These are phyloP conservation scores for Trichogramma evanescens DNA, from an alignment of 2,888 invertebrate species.

Conservation along the genomic window DNA sequence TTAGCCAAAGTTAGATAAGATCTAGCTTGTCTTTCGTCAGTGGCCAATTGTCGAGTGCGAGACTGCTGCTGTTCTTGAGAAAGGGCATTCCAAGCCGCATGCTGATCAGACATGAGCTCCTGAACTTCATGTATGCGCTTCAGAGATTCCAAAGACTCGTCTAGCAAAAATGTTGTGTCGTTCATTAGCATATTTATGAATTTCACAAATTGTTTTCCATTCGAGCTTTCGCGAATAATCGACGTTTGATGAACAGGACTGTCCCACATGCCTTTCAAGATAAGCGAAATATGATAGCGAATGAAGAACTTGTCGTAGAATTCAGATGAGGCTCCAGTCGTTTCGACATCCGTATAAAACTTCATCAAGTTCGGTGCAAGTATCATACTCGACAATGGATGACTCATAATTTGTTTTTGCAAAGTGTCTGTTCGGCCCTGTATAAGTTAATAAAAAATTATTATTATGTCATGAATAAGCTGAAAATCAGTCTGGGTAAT, in stretches of 20 bases:
- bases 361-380: slow-evolving; percentile 91
- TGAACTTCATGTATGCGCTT: slow-evolving; percentile 84
- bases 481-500: background rate
- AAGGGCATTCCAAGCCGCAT: slow-evolving; percentile 59
- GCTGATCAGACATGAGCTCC: slow-evolving; percentile 66
- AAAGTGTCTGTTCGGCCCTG: slow-evolving; percentile 50
- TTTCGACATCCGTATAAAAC: slow-evolving; percentile 97
- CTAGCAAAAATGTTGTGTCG: slow-evolving; percentile 92
- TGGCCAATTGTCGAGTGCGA: slow-evolving; percentile 69
- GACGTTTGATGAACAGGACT: slow-evolving; percentile 79
- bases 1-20: slow-evolving; percentile 86
- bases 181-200: slow-evolving; percentile 98
- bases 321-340: slow-evolving; percentile 94
- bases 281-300: slow-evolving; percentile 94
- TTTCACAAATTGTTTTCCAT: slow-evolving; percentile 88
- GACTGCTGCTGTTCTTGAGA: slow-evolving; percentile 65
- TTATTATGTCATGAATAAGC: background rate
- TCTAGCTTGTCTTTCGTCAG: slow-evolving; percentile 80
- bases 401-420: slow-evolving; percentile 76
- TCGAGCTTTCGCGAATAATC: slow-evolving; percentile 84
- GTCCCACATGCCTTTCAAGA: slow-evolving; percentile 94
- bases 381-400: slow-evolving; percentile 73
- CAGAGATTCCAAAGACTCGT: slow-evolving; percentile 89
- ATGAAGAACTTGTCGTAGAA: slow-evolving; percentile 99
- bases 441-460: background rate